Percentiles rank a stretch among this genome's conserved stretches.
Evolutionary conservation across 2,113 vertebrate species (phyloP).

Genomic region (Oriolus oriolus): DNA sequence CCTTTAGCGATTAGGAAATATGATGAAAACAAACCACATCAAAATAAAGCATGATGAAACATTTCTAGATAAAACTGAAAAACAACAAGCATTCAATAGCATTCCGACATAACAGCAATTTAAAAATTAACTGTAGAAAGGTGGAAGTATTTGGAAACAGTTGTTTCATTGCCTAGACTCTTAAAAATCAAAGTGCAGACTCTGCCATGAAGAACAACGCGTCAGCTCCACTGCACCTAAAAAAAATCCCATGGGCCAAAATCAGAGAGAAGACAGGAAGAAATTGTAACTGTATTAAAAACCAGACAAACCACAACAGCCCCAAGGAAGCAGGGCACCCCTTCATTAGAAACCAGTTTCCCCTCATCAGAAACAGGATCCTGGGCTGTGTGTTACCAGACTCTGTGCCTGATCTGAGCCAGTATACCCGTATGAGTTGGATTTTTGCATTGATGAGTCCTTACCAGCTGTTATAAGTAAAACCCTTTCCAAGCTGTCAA

Average conservation of each 20-base stretch:
- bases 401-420: not conserved
- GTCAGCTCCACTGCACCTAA: not conserved
- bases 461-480: not conserved
- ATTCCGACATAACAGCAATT: not conserved
- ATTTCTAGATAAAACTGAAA: not conserved
- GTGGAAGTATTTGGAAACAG: not conserved
- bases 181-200: not conserved
- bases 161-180: not conserved
- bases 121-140: not conserved
- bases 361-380: not conserved
- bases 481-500: not conserved
- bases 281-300: not conserved
- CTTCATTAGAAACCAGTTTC: not conserved
- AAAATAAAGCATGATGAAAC: not conserved
- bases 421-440: fast-evolving
- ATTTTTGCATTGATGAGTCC: not conserved
- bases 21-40: not conserved
- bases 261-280: not conserved
- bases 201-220: not conserved
- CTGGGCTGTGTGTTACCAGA: not conserved
- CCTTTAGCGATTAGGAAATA: not conserved
- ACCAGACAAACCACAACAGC: not conserved
- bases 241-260: not conserved
- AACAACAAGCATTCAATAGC: not conserved
- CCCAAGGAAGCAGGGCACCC: not conserved